Conservation (phyloP, 2,888 invertebrate species). For the Sphinx pinastri region DNA sequence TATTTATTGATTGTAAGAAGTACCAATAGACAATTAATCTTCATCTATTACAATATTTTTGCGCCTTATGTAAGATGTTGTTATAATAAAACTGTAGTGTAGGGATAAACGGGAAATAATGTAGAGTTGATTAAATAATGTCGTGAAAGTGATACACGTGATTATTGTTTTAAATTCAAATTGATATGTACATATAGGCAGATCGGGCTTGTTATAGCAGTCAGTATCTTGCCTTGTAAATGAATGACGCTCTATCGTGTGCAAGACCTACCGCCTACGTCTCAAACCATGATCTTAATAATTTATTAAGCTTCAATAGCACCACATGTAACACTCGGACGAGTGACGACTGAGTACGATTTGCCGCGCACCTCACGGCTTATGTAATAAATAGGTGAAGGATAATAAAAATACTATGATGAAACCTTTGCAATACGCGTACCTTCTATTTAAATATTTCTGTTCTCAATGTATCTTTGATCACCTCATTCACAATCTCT, state of each 20-base stretch:
- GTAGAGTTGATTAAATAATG: not conserved
- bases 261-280: not conserved
- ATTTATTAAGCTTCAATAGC: constrained; percentile 7
- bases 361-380: constrained; percentile 13
- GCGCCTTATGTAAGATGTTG: not conserved
- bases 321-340: not conserved
- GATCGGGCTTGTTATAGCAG: not conserved
- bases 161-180: constrained; percentile 3
- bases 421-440: constrained; percentile 16
- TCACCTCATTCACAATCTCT: not conserved
- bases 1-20: not conserved
- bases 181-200: not conserved
- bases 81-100: not conserved
- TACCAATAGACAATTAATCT: not conserved
- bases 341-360: not conserved
- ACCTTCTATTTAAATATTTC: not conserved
- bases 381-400: constrained; percentile 27
- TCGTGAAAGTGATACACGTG: not conserved
- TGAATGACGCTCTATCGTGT: constrained; percentile 15
- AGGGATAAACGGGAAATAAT: not conserved
- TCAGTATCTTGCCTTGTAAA: constrained; percentile 10
- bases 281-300: constrained; percentile 14
- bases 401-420: constrained; percentile 19
- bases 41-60: not conserved
- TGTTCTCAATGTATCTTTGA: not conserved